Conservation (phyloP, 2,797 vertebrate genomes). For the Amniataba percoides region DNA sequence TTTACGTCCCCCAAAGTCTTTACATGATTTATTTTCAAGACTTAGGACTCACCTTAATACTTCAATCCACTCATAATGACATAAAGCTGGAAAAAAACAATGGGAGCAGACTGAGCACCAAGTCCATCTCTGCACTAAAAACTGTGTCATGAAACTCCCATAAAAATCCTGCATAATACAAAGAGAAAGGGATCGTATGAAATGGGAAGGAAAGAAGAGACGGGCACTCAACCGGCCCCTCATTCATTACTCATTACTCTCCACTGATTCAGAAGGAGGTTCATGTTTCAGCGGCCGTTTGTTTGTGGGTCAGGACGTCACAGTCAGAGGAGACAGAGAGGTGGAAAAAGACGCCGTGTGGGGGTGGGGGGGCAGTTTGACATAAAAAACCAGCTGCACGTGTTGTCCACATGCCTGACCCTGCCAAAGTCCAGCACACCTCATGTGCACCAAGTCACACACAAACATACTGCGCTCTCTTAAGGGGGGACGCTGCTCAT, state of each 20-base stretch:
- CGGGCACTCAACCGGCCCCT: too few species aligned
- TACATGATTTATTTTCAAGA: too few species aligned
- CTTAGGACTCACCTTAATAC: too few species aligned
- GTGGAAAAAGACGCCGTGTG: background rate
- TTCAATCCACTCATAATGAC: background rate
- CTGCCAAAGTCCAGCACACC: conserved; percentile 12
- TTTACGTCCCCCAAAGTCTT: too few species aligned
- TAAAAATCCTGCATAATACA: background rate
- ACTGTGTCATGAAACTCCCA: too few species aligned
- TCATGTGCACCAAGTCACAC: background rate
- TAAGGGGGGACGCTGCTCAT: conserved; percentile 2
- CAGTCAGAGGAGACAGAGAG: conserved; percentile 17
- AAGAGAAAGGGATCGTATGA: background rate
- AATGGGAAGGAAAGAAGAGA: too few species aligned
- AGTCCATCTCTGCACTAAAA: background rate
- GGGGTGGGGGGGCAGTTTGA: conserved; percentile 8
- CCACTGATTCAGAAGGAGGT: background rate
- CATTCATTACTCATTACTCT: too few species aligned
- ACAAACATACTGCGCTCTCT: background rate
- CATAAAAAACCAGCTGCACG: conserved; percentile 40
- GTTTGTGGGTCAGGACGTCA: background rate
- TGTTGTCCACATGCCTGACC: background rate
- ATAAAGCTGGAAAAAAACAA: background rate
- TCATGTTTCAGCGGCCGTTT: conserved; percentile 31
- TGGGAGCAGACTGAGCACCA: background rate